Evolutionary conservation across 2,888 invertebrate genomes (phyloP).

Genomic region (Lutraria lutraria): DNA sequence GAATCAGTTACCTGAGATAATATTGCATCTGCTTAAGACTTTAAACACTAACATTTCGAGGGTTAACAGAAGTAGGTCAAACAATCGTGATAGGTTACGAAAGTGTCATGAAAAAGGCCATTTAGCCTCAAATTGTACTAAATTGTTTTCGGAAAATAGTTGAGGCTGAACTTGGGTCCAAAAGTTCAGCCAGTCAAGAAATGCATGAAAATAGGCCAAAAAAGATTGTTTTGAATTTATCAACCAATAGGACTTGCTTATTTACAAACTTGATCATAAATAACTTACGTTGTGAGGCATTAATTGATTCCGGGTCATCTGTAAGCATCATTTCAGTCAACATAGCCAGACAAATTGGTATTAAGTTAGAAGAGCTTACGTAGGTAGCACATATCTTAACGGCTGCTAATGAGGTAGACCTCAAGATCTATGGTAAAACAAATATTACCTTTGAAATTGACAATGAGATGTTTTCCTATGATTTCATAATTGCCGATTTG

Average conservation of each 20-base stretch:
- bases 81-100: constrained; percentile 23
- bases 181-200: constrained; percentile 36
- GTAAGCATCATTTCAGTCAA: constrained; percentile 16
- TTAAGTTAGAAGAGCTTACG: not conserved
- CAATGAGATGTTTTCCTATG: constrained; percentile 35
- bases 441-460: constrained; percentile 35
- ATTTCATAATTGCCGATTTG: constrained; percentile 54
- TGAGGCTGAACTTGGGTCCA: constrained; percentile 45
- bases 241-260: not conserved
- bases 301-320: constrained; percentile 28
- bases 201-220: constrained; percentile 39
- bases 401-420: constrained; percentile 41
- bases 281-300: not conserved
- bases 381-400: not conserved
- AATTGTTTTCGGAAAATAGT: constrained; percentile 36
- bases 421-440: constrained; percentile 29
- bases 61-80: constrained; percentile 41
- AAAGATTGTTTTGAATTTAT: constrained; percentile 3
- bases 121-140: constrained; percentile 30
- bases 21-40: constrained; percentile 22
- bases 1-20: constrained; percentile 28
- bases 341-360: not conserved
- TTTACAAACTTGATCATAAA: not conserved
- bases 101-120: constrained; percentile 43
- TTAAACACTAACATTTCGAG: not conserved